Conservation (phyloP, 2,113 vertebrate genomes). For the Jacana jacana region DNA sequence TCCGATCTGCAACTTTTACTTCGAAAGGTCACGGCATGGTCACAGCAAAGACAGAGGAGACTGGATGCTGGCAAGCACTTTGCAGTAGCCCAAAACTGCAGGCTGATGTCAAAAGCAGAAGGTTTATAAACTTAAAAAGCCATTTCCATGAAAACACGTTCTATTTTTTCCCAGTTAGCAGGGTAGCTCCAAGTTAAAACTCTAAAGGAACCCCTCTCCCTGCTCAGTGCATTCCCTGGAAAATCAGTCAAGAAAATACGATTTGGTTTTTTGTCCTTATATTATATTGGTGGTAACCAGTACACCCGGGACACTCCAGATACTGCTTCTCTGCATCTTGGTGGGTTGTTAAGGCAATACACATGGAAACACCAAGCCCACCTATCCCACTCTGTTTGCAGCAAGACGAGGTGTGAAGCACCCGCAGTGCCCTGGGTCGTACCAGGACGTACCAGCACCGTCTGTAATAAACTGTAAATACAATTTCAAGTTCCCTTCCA, state of each 20-base stretch:
- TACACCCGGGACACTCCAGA: neutral
- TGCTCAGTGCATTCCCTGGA: neutral
- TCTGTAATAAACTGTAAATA: rapidly evolving
- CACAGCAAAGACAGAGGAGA: constrained; percentile 64
- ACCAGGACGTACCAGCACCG: rapidly evolving
- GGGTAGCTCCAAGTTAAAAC: neutral
- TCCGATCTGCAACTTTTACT: constrained; percentile 81
- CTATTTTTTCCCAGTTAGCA: neutral
- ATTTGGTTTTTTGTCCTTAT: neutral
- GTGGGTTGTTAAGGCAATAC: neutral
- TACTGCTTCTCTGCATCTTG: neutral
- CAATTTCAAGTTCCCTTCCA: no score
- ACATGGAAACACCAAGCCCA: neutral
- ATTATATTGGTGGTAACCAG: neutral
- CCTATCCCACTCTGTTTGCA: neutral
- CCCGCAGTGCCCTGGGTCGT: rapidly evolving
- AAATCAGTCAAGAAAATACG: neutral
- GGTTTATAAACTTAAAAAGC: constrained; percentile 15
- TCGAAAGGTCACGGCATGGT: constrained; percentile 78
- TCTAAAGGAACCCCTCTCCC: neutral
- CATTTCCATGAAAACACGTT: neutral
- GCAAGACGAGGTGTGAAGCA: neutral
- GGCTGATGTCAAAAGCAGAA: constrained; percentile 13
- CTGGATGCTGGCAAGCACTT: constrained; percentile 51
- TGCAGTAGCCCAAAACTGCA: neutral